These are phyloP conservation scores for Helobdella robusta DNA, from an alignment of 2,888 invertebrate species.

Conservation along the genomic window DNA sequence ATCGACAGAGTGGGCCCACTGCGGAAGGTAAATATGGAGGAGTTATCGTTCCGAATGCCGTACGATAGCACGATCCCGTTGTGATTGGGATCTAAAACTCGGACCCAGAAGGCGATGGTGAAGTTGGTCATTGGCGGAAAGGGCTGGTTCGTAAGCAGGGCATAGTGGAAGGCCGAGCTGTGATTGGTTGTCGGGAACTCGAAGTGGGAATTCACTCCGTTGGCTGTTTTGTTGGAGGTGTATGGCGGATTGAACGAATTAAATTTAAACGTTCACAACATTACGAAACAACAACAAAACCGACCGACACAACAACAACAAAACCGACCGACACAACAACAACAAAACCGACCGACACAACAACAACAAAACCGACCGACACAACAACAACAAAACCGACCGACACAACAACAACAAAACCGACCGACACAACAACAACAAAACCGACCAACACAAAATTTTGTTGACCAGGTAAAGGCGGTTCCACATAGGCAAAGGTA, in stretches of 20 bases:
- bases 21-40: slow-evolving; percentile 38
- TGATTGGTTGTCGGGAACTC: slow-evolving; percentile 30
- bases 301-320: background rate
- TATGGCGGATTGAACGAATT: too few relatives aligned
- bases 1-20: slow-evolving; percentile 40
- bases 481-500: slow-evolving; percentile 49
- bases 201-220: slow-evolving; percentile 33
- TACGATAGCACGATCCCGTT: slow-evolving; percentile 35
- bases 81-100: slow-evolving; percentile 35
- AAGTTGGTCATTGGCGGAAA: slow-evolving; percentile 43
- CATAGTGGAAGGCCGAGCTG: slow-evolving; percentile 32
- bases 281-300: background rate
- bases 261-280: background rate
- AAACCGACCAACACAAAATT: slow-evolving; percentile 45
- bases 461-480: slow-evolving; percentile 49
- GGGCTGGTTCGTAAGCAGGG: slow-evolving; percentile 42
- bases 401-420: too few relatives aligned
- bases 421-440: too few relatives aligned
- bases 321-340: background rate
- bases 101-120: slow-evolving; percentile 46
- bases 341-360: background rate
- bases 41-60: slow-evolving; percentile 29
- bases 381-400: background rate
- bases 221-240: slow-evolving; percentile 28
- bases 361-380: background rate